These are phyloP conservation scores for Leptoclinus maculatus DNA, from an alignment of 2,797 vertebrate genomes.

Conservation along the genomic window DNA sequence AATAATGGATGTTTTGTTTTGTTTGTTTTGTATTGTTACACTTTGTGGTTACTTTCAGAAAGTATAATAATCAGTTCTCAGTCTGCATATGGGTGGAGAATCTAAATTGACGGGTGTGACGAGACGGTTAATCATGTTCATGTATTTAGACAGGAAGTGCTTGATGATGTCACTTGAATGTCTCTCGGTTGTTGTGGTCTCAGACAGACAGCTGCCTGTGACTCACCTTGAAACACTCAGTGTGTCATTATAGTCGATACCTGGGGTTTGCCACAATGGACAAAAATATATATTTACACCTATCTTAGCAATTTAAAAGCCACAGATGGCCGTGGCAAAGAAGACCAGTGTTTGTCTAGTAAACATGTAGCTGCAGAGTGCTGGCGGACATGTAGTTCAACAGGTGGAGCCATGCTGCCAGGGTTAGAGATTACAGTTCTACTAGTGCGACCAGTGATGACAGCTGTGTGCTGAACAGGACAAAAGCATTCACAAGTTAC, in stretches of 20 bases:
- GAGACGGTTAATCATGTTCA: constrained; percentile 18
- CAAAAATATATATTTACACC: constrained; percentile 9
- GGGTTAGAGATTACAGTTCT: neutral
- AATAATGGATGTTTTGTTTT: neutral
- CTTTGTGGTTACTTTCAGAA: neutral
- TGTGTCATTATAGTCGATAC: constrained; percentile 18
- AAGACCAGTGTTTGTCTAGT: neutral
- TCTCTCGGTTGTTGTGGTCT: constrained; percentile 17
- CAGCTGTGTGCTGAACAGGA: neutral
- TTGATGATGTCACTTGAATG: neutral
- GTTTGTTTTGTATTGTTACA: constrained; percentile 7
- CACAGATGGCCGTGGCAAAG: neutral
- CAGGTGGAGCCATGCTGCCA: neutral
- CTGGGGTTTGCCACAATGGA: neutral
- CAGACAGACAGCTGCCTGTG: constrained; percentile 11
- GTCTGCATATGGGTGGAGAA: constrained; percentile 1
- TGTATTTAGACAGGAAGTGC: constrained; percentile 8
- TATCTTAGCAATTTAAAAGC: constrained; percentile 4
- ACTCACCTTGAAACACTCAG: constrained; percentile 29
- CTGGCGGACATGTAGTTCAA: neutral
- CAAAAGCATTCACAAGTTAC: neutral
- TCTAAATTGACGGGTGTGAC: constrained; percentile 20
- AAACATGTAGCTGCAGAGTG: constrained; percentile 3
- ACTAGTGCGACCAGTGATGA: neutral
- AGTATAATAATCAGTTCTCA: neutral